Evolutionary conservation across 2,113 vertebrate species (phyloP).

Genomic region (Ia io): DNA sequence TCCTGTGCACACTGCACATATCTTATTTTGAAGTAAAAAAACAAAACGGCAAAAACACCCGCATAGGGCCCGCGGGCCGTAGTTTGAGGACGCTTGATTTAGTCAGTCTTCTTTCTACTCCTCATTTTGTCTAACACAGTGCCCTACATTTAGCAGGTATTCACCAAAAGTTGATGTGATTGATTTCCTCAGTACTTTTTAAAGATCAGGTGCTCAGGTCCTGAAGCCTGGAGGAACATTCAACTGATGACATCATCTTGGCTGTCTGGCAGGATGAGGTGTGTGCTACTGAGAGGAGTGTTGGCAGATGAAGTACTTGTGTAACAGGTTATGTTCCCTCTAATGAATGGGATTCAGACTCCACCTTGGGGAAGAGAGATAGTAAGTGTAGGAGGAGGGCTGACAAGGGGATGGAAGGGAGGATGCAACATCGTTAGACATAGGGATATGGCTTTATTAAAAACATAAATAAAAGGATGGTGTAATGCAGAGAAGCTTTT

Average conservation of each 20-base stretch:
- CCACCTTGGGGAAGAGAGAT: not conserved
- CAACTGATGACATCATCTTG: slow-evolving; percentile 74
- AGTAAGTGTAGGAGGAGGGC: slow-evolving; percentile 45
- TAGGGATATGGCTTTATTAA: slow-evolving; percentile 48
- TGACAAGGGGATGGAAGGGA: not conserved
- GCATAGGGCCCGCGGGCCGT: too few relatives aligned
- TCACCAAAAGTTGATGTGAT: slow-evolving; percentile 22
- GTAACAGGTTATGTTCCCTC: slow-evolving; percentile 55
- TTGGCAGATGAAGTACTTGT: slow-evolving; percentile 43
- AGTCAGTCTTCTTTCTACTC: not conserved
- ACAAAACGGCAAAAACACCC: too few relatives aligned
- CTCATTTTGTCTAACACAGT: slow-evolving; percentile 41
- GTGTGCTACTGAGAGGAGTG: slow-evolving; percentile 32
- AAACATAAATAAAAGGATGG: slow-evolving; percentile 59
- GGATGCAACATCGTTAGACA: slow-evolving; percentile 17
- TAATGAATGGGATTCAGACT: slow-evolving; percentile 32
- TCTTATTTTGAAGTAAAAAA: too few relatives aligned
- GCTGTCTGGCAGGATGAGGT: slow-evolving; percentile 19
- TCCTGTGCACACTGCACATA: too few relatives aligned
- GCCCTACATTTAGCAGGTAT: slow-evolving; percentile 33
- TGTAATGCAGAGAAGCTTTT: slow-evolving; percentile 39
- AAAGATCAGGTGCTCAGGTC: slow-evolving; percentile 45
- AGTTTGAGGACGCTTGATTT: not conserved
- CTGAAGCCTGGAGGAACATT: slow-evolving; percentile 29
- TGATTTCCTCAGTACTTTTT: slow-evolving; percentile 56